These are phyloP conservation scores for Syngnathus typhle DNA, from an alignment of 2,113 vertebrate species.

Conservation along the genomic window DNA sequence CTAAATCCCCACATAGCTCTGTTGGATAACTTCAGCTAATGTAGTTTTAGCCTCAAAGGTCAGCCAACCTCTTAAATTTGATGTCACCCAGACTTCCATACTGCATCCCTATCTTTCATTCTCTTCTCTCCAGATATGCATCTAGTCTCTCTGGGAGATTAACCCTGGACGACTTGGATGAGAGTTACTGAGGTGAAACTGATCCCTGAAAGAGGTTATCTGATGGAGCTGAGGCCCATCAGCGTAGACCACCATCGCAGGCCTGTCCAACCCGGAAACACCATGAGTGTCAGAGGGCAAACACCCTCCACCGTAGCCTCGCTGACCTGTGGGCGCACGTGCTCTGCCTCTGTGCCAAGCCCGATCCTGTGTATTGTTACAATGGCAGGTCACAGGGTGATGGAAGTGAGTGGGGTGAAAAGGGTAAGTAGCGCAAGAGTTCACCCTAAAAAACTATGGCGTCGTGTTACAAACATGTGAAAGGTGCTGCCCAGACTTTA, in stretches of 20 bases:
- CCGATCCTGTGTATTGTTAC: conserved; percentile 46
- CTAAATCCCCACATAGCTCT: neutral
- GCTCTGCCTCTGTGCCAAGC: conserved; percentile 35
- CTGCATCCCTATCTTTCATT: conserved; percentile 14
- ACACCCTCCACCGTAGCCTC: conserved; percentile 64
- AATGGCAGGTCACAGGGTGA: conserved; percentile 49
- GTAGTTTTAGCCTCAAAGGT: conserved; percentile 5
- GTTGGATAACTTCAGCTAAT: conserved; percentile 17
- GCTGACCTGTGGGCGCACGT: conserved; percentile 65
- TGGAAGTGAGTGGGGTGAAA: conserved; percentile 54
- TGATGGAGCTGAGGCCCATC: conserved; percentile 66
- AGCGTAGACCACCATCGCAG: conserved; percentile 77
- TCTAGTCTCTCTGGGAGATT: conserved; percentile 33
- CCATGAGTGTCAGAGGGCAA: conserved; percentile 72
- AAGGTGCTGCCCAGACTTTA: conserved; percentile 30
- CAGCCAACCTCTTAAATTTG: conserved; percentile 29
- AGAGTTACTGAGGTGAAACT: conserved; percentile 75
- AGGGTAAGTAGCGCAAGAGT: conserved; percentile 50
- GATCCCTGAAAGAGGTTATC: conserved; percentile 70
- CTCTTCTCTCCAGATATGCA: conserved; percentile 23
- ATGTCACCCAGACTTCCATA: conserved; percentile 9
- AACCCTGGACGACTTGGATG: conserved; percentile 63
- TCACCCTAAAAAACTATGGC: conserved; percentile 46
- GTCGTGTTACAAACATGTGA: conserved; percentile 45
- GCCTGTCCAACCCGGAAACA: conserved; percentile 69